A percentile compares a stretch with the other conserved stretches of the same genome.
These are phyloP conservation scores for Altica lythri DNA, from an alignment of 2,888 invertebrate genomes.

Conservation along the genomic window DNA sequence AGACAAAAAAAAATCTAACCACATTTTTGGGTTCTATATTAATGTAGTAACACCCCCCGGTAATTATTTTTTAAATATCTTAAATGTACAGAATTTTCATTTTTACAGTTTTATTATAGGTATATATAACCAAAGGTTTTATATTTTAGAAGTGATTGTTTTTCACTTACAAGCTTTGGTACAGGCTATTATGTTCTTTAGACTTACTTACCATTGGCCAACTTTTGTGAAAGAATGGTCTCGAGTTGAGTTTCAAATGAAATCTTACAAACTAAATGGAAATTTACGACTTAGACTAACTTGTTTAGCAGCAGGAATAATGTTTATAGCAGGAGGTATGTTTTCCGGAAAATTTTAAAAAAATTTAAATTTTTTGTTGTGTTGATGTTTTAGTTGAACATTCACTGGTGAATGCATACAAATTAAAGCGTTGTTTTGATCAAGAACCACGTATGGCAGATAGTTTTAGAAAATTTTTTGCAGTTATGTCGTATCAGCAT, in stretches of 20 bases:
- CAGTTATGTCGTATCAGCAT: conserved; percentile 26
- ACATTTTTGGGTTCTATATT: not conserved
- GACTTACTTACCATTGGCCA: conserved; percentile 22
- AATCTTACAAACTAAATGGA: conserved; percentile 11
- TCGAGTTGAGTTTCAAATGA: conserved; percentile 21
- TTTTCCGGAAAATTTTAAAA: not conserved
- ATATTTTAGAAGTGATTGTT: conserved; percentile 19
- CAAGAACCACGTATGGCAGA: conserved; percentile 9
- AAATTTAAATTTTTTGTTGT: not conserved
- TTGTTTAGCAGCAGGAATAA: conserved; percentile 6
- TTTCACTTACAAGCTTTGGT: conserved; percentile 18
- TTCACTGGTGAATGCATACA: conserved; percentile 31
- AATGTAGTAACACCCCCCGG: not conserved
- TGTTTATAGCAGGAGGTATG: conserved; percentile 15
- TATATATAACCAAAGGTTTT: too few species aligned
- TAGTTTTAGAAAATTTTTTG: conserved; percentile 30
- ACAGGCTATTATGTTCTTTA: conserved; percentile 18
- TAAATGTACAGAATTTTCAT: not conserved
- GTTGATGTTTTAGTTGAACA: conserved; percentile 37
- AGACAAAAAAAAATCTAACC: too few species aligned
- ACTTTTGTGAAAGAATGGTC: conserved; percentile 23
- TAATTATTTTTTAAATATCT: not conserved
- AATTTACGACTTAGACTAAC: conserved; percentile 18
- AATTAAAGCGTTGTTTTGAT: conserved; percentile 24
- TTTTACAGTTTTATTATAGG: not conserved